phyloP scores from a whole-genome alignment of 2,888 invertebrate species.

The Tiliacea aurago region DNA sequence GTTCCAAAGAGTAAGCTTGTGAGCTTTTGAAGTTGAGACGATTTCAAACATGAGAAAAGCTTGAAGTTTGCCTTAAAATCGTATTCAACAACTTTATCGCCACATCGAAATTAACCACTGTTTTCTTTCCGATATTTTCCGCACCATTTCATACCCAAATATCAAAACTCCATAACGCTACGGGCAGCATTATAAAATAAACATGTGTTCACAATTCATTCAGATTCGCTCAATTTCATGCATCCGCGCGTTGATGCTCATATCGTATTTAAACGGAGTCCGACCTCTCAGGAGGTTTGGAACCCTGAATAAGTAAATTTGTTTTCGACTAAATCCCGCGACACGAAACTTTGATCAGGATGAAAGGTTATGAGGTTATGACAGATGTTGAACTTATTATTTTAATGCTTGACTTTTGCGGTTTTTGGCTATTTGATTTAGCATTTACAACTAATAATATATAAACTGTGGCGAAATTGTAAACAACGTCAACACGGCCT shows the following conservation, averaged over 20 bases:
- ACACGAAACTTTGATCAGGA: conserved; percentile 56
- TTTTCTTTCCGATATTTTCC: not conserved
- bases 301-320: conserved; percentile 63
- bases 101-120: not conserved
- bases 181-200: conserved; percentile 39
- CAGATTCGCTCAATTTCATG: conserved; percentile 63
- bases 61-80: not conserved
- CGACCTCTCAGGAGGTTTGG: conserved; percentile 48
- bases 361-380: conserved; percentile 42
- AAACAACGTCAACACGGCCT: no score
- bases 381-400: conserved; percentile 47
- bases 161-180: conserved; percentile 14
- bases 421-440: not conserved
- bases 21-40: not conserved
- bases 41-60: not conserved
- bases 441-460: not conserved
- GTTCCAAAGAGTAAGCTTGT: not conserved
- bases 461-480: no score
- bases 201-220: conserved; percentile 59
- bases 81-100: not conserved
- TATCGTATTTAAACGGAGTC: conserved; percentile 64
- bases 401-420: conserved; percentile 13
- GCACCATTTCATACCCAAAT: not conserved
- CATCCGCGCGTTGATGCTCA: conserved; percentile 61
- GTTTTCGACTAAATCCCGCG: conserved; percentile 56